A percentile compares a stretch with the other conserved stretches of the same genome.
Conservation (phyloP, 2,113 vertebrate genomes). For the Nyctibius bracteatus region DNA sequence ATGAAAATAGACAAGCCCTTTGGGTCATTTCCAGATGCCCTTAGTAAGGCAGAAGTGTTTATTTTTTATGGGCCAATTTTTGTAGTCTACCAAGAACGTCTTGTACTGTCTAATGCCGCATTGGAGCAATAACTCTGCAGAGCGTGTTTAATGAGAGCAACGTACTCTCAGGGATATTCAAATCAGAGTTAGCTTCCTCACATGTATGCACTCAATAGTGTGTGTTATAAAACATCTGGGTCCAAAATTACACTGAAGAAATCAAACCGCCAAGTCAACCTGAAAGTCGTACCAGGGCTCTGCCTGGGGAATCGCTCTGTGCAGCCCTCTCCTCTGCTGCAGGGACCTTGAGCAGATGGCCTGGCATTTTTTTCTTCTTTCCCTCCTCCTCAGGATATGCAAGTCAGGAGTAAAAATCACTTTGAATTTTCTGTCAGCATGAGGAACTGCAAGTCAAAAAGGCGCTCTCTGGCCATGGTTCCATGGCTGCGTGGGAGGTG, state of each 20-base stretch:
- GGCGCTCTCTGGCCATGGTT: background rate
- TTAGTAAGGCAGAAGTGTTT: slow-evolving; percentile 53
- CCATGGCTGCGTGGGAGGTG: background rate
- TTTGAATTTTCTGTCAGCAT: background rate
- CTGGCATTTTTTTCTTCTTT: background rate
- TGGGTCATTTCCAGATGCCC: slow-evolving; percentile 57
- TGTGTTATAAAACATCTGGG: slow-evolving; percentile 52
- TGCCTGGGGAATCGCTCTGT: background rate
- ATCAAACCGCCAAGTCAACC: slow-evolving; percentile 26
- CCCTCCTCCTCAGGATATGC: slow-evolving; percentile 20
- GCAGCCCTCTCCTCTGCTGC: background rate
- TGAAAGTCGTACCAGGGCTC: background rate
- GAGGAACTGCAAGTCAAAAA: background rate
- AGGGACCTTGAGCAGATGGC: slow-evolving; percentile 44
- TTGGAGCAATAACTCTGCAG: slow-evolving; percentile 46
- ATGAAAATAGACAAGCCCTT: slow-evolving; percentile 27
- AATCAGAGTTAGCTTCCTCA: slow-evolving; percentile 13
- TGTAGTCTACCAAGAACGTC: slow-evolving; percentile 30
- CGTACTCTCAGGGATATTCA: slow-evolving; percentile 52
- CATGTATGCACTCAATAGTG: rapidly evolving
- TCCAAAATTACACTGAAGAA: background rate
- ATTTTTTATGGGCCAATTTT: slow-evolving; percentile 53
- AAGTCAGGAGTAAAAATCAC: slow-evolving; percentile 33
- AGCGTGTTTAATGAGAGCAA: slow-evolving; percentile 45
- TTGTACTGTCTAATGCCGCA: slow-evolving; percentile 32